Evolutionary conservation across 1,140 invertebrate species (phyloP).

Genomic region (Palaemon carinicauda): DNA sequence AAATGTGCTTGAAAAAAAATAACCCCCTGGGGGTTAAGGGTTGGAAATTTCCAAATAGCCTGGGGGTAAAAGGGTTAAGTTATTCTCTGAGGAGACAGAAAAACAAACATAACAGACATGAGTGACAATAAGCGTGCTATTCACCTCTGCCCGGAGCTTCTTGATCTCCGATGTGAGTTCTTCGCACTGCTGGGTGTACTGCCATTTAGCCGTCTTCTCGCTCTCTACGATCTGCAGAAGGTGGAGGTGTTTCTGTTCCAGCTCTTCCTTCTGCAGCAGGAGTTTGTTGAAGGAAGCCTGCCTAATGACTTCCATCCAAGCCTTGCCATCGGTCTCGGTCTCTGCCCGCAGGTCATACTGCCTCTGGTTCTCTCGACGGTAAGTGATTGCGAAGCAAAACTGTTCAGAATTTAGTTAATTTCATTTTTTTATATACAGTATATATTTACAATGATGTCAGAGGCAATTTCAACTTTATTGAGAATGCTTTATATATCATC

Average conservation of each 20-base stretch:
- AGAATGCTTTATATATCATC: too few relatives aligned
- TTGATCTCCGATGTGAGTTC: constrained; percentile 88
- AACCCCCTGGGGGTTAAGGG: too few relatives aligned
- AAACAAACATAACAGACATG: not conserved
- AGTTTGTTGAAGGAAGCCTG: constrained; percentile 93
- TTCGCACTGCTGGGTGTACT: constrained; percentile 92
- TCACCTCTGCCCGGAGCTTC: constrained; percentile 87
- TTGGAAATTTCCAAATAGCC: too few relatives aligned
- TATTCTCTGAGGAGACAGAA: not conserved
- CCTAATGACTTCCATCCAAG: constrained; percentile 89
- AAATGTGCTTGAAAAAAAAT: too few relatives aligned
- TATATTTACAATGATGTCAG: too few relatives aligned
- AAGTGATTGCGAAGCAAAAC: constrained; percentile 90
- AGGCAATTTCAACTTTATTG: too few relatives aligned
- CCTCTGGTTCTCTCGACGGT: constrained; percentile 83
- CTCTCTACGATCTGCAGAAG: constrained; percentile 91
- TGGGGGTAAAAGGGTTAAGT: too few relatives aligned
- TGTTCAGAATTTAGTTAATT: constrained; percentile 67
- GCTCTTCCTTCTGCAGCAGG: constrained; percentile 87
- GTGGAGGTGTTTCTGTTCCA: constrained; percentile 93
- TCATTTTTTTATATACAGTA: too few relatives aligned
- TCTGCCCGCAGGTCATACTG: constrained; percentile 87
- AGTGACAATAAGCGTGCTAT: not conserved
- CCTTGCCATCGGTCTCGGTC: constrained; percentile 84
- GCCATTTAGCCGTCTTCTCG: constrained; percentile 91